Percentiles rank a stretch among this genome's conserved stretches.
Conservation (phyloP, 2,113 vertebrate species). For the Phylloscopus trochiloides region DNA sequence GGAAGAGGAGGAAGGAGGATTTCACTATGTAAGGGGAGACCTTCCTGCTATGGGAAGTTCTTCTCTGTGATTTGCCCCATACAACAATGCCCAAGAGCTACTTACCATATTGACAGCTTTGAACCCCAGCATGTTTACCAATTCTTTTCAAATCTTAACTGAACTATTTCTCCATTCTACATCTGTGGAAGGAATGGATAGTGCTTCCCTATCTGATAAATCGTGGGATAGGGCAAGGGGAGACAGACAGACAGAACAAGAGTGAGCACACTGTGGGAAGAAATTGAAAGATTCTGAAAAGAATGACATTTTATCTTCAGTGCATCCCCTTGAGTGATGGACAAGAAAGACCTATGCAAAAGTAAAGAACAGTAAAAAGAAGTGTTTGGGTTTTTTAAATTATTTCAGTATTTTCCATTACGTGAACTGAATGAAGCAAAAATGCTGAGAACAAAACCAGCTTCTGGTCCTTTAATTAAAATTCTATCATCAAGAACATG, state of each 20-base stretch:
- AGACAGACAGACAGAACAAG: neutral
- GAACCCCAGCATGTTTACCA: neutral
- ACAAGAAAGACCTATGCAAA: neutral
- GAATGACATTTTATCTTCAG: neutral
- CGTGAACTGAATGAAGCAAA: neutral
- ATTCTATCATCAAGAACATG: neutral
- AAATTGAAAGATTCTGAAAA: neutral
- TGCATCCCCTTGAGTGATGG: neutral
- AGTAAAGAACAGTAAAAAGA: neutral
- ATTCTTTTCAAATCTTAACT: neutral
- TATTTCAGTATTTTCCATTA: neutral
- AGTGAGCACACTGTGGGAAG: neutral
- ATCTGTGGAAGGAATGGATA: neutral
- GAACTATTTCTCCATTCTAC: neutral
- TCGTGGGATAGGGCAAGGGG: neutral
- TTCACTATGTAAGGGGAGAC: neutral
- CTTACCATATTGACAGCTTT: neutral
- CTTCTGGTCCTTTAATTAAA: neutral
- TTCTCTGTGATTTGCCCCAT: neutral
- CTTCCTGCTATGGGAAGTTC: neutral
- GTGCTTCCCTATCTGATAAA: neutral
- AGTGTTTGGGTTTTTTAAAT: fast-evolving
- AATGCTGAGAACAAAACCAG: neutral
- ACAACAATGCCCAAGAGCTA: neutral
- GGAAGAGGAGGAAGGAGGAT: neutral